phyloP scores from a whole-genome alignment of 1,140 invertebrate genomes.

The Lepidurus couesii region DNA sequence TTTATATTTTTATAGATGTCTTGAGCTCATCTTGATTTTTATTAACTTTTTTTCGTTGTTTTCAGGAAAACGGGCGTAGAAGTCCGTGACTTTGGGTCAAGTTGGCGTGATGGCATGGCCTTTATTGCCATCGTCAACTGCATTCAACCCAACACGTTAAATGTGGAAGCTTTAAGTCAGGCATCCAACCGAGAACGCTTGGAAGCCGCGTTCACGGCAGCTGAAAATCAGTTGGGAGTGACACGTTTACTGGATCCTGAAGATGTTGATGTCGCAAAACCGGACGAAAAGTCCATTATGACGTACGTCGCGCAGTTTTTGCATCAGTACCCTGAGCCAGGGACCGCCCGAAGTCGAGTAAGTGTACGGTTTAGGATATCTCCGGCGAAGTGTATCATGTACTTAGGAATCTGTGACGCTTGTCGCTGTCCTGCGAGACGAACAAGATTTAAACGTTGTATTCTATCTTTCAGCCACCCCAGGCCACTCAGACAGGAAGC shows the following conservation, averaged over 20 bases:
- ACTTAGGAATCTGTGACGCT: too few species aligned
- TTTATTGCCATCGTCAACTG: conserved; percentile 94
- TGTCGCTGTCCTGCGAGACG: neutral
- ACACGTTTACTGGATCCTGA: conserved; percentile 87
- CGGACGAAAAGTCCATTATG: conserved; percentile 98
- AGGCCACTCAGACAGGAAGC: conserved; percentile 25
- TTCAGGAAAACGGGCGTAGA: conserved; percentile 74
- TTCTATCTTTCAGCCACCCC: neutral
- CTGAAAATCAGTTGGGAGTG: conserved; percentile 86
- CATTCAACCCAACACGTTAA: conserved; percentile 87
- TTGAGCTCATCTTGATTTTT: neutral
- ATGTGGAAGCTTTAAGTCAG: conserved; percentile 70
- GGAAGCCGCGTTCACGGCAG: conserved; percentile 88
- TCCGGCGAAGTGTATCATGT: too few species aligned
- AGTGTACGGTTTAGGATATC: conserved; percentile 32
- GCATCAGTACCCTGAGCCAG: conserved; percentile 81
- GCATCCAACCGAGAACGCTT: conserved; percentile 72
- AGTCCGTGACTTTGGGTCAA: conserved; percentile 90
- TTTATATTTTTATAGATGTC: neutral
- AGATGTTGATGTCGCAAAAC: conserved; percentile 94
- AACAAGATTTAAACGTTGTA: neutral
- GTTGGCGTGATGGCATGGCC: conserved; percentile 94
- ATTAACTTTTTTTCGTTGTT: neutral
- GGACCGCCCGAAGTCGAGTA: conserved; percentile 45
- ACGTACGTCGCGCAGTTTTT: conserved; percentile 98